phyloP scores from a whole-genome alignment of 2,888 invertebrate species.

The Pammene fasciana region DNA sequence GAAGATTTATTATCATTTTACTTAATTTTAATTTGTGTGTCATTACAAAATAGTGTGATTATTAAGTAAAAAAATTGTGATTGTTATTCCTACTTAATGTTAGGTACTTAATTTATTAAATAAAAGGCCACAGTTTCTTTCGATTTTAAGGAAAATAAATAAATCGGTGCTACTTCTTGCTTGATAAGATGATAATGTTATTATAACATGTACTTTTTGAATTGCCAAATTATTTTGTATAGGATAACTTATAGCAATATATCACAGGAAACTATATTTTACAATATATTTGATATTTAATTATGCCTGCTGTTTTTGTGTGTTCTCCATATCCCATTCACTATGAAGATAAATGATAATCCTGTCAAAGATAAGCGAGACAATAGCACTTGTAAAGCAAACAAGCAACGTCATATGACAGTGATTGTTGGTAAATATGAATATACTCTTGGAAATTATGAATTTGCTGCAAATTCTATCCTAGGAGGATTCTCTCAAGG shows the following conservation, averaged over 20 bases:
- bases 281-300: slow-evolving; percentile 23
- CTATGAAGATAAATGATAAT: background rate
- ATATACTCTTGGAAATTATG: no score
- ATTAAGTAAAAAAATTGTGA: slow-evolving; percentile 30
- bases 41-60: slow-evolving; percentile 7
- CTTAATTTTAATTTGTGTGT: slow-evolving; percentile 4
- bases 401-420: no score
- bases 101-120: slow-evolving; percentile 25
- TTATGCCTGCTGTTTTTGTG: slow-evolving; percentile 10
- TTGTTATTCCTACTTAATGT: slow-evolving; percentile 28
- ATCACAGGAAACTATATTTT: slow-evolving; percentile 27
- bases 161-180: slow-evolving; percentile 56
- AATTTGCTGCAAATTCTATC: no score
- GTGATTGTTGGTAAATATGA: no score
- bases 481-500: no score
- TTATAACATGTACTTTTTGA: slow-evolving; percentile 12
- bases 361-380: no score
- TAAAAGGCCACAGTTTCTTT: slow-evolving; percentile 22
- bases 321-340: background rate
- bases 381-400: no score
- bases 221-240: slow-evolving; percentile 36
- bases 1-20: slow-evolving; percentile 6
- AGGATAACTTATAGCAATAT: slow-evolving; percentile 17
- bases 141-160: slow-evolving; percentile 44
- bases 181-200: slow-evolving; percentile 23